Evolutionary conservation across 2,113 vertebrate genomes (phyloP), one percentile per base, ranked within the genome.

Genomic region (Porphyrio hochstetteri): DNA sequence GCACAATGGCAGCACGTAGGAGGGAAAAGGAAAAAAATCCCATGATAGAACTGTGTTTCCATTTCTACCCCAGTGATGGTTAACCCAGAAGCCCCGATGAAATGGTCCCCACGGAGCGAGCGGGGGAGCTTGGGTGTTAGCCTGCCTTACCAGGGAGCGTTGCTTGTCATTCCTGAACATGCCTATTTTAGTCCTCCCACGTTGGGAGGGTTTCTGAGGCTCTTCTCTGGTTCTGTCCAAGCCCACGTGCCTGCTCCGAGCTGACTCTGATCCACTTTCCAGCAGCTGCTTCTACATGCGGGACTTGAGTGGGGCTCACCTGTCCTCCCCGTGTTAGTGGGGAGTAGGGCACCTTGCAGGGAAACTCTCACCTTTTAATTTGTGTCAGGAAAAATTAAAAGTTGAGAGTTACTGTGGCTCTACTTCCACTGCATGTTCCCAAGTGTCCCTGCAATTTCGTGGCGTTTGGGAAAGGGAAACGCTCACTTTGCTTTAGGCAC

Each of bases 101-200:
- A 36, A 60, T 14, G 8, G 12, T 42, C n/a, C 31, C 31, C 28
- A 31, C 13, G 65, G 56, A 44, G 21, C 9, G 42, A 64, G 61
- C 81, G 63, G 42, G 19, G 33, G 5, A 48, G 1, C 12, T 25
- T 24, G 1, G 13, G 0, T 4, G 8, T 46, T 11, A 60, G 29
- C 12, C 10, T 68, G 52, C 56, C 35, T 38, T 48, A 7, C 56
- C 28, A 48, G 36, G 52, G 31, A 8, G 6, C 38, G 23, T 13
- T 28, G 19, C 1, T 29, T 61, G 11, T 38, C n/a, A 2, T 23
- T 67, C 29, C 36, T 28, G 12, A n/a, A 5, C 27, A n/a, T 40
- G 5, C 6, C 1, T 40, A 2, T 46, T 67, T 46, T 65, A 65
- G 38, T 63, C 50, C 59, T 87, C 16, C 71, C 46, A 1, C 6